Base-by-base conservation (phyloP, 2,888 invertebrate species). In the Anthoptus insignis region DNA sequence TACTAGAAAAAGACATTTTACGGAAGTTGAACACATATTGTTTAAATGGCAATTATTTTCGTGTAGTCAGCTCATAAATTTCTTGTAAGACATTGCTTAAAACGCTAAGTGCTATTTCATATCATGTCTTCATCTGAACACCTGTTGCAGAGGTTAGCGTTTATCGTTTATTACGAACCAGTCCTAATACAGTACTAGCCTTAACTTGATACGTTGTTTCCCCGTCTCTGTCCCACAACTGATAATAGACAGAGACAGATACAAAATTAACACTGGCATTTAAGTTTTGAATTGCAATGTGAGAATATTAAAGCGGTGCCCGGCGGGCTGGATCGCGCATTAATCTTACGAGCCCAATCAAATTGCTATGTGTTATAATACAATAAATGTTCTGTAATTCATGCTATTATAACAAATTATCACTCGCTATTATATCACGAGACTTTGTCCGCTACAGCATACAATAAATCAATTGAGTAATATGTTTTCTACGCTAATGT, bases 351-450 rank as follows among this genome's bases (percentile, higher is more conserved):
- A 50, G 39, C 56, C 50, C 56, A 66, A 63, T 65, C 65, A 57
- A 68, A 68, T 68, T 63, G 52, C 59, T 64, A 29, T 59, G 59
- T 65, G 59, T 65, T 65, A 63, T 22, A n/a, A 59, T 59, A 60
- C 60, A 60, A 52, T 65, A 50, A 65, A 57, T 47, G 63, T 56
- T 22, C 49, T 22, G 56, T 63, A 57, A 63, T 63, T 56, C 47
- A 57, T 57, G 49, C 39, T 63, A 49, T 63, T 39, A 42, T 14
- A 57, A 27, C 50, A 21, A 64, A 57, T 57, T 39, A 64, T 50
- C 63, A 50, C 63, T 64, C 42, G 13, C 50, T 39, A 34, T 21
- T 29, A 14, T 63, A 37, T 29, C 27, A 47, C 22, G n/a, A 24
- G 22, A 47, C 39, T n/a, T n/a, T n/a, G n/a, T n/a, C n/a, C n/a